Conservation (phyloP, 1,140 invertebrate genomes). For the Trichomalopsis sarcophagae region DNA sequence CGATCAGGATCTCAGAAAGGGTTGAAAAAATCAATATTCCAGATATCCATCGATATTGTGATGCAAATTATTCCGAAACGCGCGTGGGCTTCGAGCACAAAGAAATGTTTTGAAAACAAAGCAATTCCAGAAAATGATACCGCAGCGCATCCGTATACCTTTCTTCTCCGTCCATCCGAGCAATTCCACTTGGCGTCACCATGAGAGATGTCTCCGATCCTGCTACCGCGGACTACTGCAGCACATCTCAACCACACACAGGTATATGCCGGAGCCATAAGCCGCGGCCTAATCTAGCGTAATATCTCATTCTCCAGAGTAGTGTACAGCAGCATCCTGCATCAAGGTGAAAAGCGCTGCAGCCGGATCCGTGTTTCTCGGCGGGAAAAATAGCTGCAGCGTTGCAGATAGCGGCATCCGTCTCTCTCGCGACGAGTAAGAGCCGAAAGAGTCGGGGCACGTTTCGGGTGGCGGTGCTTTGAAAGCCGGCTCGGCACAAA, state of each 20-base stretch:
- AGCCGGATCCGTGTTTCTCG: neutral
- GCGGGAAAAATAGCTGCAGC: neutral
- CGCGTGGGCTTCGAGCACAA: neutral
- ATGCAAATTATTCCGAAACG: too few species aligned
- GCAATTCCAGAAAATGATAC: neutral
- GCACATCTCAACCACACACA: neutral
- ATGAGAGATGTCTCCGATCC: neutral
- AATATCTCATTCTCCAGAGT: neutral
- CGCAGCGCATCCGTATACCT: neutral
- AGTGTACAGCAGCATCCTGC: neutral
- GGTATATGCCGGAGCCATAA: neutral
- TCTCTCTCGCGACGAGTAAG: neutral
- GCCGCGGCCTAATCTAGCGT: neutral
- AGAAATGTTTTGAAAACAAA: neutral
- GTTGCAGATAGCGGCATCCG: neutral
- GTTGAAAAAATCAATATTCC: too few species aligned
- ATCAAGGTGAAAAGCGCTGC: neutral
- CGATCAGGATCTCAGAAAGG: too few species aligned
- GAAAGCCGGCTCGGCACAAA: constrained; percentile 54
- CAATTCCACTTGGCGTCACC: neutral
- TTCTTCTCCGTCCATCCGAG: neutral
- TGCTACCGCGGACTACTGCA: neutral
- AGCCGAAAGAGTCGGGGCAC: constrained; percentile 26
- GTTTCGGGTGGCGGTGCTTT: neutral
- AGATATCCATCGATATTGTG: too few species aligned